These are phyloP conservation scores for Bambusicola thoracicus DNA, from an alignment of 2,113 vertebrate genomes.

Conservation along the genomic window DNA sequence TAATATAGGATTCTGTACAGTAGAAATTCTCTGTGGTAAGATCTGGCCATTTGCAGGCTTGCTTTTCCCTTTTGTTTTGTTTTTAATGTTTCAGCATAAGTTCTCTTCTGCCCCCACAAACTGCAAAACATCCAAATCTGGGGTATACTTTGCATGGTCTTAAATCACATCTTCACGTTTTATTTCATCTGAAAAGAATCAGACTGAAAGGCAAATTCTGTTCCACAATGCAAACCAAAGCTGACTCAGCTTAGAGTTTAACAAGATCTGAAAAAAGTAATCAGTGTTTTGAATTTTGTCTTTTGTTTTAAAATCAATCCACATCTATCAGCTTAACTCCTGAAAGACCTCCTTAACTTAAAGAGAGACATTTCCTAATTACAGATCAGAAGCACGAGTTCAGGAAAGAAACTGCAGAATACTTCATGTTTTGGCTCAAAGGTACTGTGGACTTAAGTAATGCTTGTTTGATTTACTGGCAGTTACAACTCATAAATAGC, in stretches of 20 bases:
- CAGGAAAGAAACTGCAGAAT: not conserved
- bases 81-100: not conserved
- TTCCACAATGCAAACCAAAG: not conserved
- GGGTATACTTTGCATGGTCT: not conserved
- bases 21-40: not conserved
- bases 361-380: not conserved
- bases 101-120: not conserved
- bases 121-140: not conserved
- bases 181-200: not conserved
- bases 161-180: not conserved
- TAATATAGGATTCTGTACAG: not conserved
- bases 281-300: not conserved
- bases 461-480: not conserved
- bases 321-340: not conserved
- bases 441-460: not conserved
- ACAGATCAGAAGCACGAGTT: not conserved
- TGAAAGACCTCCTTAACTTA: not conserved
- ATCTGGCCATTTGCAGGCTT: not conserved
- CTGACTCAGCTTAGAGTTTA: not conserved
- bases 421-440: not conserved
- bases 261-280: not conserved
- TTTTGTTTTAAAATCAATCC: not conserved
- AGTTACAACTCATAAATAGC: not conserved
- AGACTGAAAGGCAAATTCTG: not conserved
- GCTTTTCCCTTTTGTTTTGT: not conserved